These are phyloP conservation scores for Dicyrtoma fusca DNA, from an alignment of 2,888 invertebrate species.

Conservation along the genomic window DNA sequence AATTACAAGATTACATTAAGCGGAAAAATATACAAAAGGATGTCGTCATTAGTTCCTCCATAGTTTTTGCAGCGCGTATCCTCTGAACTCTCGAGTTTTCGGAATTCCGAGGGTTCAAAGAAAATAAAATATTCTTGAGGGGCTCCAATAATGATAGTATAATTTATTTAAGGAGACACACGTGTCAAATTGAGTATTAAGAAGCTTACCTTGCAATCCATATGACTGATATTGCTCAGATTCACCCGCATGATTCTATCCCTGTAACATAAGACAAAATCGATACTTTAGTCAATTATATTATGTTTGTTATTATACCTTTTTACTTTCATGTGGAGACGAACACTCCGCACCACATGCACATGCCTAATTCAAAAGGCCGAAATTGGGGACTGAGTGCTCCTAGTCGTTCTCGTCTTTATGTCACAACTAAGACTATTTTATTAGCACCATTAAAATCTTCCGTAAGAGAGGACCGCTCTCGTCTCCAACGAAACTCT, in stretches of 20 bases:
- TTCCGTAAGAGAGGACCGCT: conserved; percentile 7
- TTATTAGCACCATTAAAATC: conserved; percentile 34
- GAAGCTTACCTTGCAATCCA: conserved; percentile 76
- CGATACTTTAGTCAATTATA: conserved; percentile 33
- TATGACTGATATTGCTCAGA: conserved; percentile 82
- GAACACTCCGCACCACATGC: too few relatives aligned
- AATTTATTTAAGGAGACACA: conserved; percentile 21
- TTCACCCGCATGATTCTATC: conserved; percentile 80
- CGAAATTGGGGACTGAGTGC: too few relatives aligned
- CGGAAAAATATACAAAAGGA: too few relatives aligned
- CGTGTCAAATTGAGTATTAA: conserved; percentile 15
- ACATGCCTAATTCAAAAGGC: too few relatives aligned
- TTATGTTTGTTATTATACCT: too few relatives aligned
- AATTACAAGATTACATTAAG: too few relatives aligned
- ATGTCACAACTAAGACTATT: conserved; percentile 30
- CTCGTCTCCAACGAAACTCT: too few relatives aligned
- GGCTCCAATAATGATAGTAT: background rate
- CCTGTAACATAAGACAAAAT: conserved; percentile 66
- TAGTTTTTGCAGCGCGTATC: background rate
- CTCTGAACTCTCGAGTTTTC: too few relatives aligned
- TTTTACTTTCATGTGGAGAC: too few relatives aligned
- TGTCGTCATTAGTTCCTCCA: too few relatives aligned
- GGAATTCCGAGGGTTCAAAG: too few relatives aligned
- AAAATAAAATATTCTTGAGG: background rate
- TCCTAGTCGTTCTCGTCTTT: conserved; percentile 2